Percentiles rank a stretch among this genome's conserved stretches.
These are phyloP conservation scores for Leucania comma DNA, from an alignment of 2,888 invertebrate genomes.

Conservation along the genomic window DNA sequence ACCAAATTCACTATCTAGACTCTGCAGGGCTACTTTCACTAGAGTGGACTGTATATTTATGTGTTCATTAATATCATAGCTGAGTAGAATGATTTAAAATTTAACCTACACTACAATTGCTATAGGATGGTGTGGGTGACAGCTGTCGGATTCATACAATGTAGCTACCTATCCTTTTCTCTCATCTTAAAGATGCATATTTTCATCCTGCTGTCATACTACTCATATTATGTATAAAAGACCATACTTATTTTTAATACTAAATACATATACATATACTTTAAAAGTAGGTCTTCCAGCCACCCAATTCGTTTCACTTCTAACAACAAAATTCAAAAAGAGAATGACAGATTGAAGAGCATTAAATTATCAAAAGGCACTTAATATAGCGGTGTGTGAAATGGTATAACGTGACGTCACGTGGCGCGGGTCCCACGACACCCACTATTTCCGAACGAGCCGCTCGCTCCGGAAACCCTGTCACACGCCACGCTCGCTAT, in stretches of 20 bases:
- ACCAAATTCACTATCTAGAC: not conserved
- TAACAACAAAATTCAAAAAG: constrained; percentile 33
- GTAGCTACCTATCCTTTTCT: too few relatives aligned
- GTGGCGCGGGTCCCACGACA: constrained; percentile 69
- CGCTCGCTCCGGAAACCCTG: constrained; percentile 72
- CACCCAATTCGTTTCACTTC: not conserved
- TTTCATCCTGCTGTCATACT: too few relatives aligned
- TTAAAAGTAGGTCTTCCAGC: not conserved
- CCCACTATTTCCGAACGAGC: constrained; percentile 81
- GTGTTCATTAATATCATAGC: not conserved
- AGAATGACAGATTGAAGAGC: constrained; percentile 23
- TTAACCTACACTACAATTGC: too few relatives aligned
- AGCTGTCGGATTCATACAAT: too few relatives aligned
- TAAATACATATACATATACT: not conserved
- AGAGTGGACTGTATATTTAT: not conserved
- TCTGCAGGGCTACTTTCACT: not conserved
- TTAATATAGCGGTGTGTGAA: constrained; percentile 51
- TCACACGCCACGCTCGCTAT: constrained; percentile 67
- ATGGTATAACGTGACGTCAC: constrained; percentile 60
- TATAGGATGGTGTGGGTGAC: too few relatives aligned
- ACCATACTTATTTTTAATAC: too few relatives aligned
- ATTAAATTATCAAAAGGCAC: constrained; percentile 41
- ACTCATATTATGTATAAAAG: too few relatives aligned
- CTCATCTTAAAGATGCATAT: too few relatives aligned
- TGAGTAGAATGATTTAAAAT: not conserved